Base-by-base conservation (phyloP, 37 sponge, comb jelly and placozoan genomes). In the Geodia barretti region DNA sequence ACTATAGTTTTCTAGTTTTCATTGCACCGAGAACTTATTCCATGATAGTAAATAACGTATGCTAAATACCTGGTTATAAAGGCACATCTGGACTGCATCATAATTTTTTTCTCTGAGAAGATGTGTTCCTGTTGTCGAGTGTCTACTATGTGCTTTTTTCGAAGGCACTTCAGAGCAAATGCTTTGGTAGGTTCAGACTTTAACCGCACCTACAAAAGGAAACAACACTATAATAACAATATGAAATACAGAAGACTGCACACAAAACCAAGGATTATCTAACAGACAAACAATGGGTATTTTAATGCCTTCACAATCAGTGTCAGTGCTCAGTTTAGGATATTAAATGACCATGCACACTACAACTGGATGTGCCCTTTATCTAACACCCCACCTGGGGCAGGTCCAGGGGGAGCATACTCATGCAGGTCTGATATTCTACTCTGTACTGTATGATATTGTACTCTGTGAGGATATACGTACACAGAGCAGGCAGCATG, bases 81-180 rank as follows among this genome's bases (percentile, higher is more conserved):
- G n/a, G 94, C 96, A 43, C 90, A 89, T 21, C 88, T 77, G 29
- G 88, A 83, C 32, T 88, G 72, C 83, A 98, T 64, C 90, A 98
- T 94, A 35, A 98, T 93, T 59, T 86, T 83, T 81, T 96, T 98
- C 81, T 98, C 98, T 30, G 89, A 91, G 79, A 96, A 92, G 79
- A 98, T 96, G 79, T 98, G 98, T 54, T 98, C 98, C 60, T 98
- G 96, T 62, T 98, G 98, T 39, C 97, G 84, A 0, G 98, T 98
- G 64, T 98, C 98, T 54, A 98, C 98, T 23, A 98, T 96, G 83
- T 98, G 98, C 47, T 91, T 91, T 88, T 98, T 98, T 31, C 91
- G 91, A 36, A 98, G 60, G 73, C 96, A 94, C 84, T 98, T 98
- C 36, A 98, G 83, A 38, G 98, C 98, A 93, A 88, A 98, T 34